phyloP scores from a whole-genome alignment of 2,113 vertebrate genomes.

The Ceyx melanurus region DNA sequence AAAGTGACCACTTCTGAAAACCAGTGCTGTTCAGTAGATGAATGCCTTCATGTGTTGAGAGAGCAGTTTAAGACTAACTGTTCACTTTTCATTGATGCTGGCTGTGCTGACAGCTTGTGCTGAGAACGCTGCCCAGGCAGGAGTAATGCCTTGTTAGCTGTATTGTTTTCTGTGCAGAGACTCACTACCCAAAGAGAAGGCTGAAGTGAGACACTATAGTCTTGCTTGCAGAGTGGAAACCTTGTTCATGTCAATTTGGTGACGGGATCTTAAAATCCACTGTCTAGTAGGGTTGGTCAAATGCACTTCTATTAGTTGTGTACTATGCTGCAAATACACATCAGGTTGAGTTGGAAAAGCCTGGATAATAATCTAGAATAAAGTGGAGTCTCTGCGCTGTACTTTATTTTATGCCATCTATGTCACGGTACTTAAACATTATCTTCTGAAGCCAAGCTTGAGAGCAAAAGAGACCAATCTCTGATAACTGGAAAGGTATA shows the following conservation, averaged over 20 bases:
- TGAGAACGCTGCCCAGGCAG: background rate
- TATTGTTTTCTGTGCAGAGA: background rate
- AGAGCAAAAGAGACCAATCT: background rate
- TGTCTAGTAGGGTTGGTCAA: accelerated
- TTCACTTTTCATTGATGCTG: background rate
- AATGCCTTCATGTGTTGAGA: background rate
- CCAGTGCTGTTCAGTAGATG: background rate
- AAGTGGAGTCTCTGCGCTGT: background rate
- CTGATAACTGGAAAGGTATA: background rate
- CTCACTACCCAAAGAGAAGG: background rate
- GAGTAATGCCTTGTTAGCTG: accelerated
- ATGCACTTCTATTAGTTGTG: background rate
- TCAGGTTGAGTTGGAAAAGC: background rate
- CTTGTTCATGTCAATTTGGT: accelerated
- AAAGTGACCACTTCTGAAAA: background rate
- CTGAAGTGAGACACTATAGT: background rate
- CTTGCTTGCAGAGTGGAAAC: background rate
- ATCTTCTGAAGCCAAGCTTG: background rate
- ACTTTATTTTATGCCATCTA: accelerated
- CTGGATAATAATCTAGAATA: background rate
- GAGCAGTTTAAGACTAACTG: background rate
- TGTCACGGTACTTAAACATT: background rate
- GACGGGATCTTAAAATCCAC: background rate
- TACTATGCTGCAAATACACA: accelerated
- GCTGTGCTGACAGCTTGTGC: background rate